Percentiles rank a stretch among this genome's conserved stretches.
These are phyloP conservation scores for Sebastolobus alascanus DNA, from an alignment of 2,797 vertebrate genomes.

Conservation along the genomic window DNA sequence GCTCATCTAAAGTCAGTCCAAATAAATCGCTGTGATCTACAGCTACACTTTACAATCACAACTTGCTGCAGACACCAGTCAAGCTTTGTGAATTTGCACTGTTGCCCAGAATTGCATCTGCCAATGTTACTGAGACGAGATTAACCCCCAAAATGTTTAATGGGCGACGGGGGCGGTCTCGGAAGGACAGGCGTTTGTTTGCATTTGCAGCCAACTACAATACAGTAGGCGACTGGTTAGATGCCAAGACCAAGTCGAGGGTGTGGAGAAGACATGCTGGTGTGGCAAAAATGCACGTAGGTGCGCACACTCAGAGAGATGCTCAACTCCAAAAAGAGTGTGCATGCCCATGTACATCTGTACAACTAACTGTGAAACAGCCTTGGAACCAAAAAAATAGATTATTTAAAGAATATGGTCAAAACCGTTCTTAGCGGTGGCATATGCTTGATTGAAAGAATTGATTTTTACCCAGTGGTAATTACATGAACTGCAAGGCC, in stretches of 20 bases:
- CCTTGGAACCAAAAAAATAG: neutral
- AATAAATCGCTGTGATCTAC: neutral
- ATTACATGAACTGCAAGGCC: neutral
- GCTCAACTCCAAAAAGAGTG: neutral
- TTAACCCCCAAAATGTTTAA: neutral
- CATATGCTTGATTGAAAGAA: neutral
- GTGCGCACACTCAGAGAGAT: neutral
- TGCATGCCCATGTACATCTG: neutral
- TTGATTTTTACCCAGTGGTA: neutral
- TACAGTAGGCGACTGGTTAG: neutral
- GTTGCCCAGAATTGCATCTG: neutral
- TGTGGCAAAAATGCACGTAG: neutral
- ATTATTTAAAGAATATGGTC: too few relatives aligned
- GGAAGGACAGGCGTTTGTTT: neutral
- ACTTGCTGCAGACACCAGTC: neutral
- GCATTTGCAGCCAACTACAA: slow-evolving; percentile 18
- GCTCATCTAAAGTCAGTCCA: neutral
- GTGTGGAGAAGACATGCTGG: neutral
- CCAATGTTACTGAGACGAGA: neutral
- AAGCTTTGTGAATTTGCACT: neutral
- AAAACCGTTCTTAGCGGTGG: neutral
- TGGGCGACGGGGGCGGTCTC: neutral
- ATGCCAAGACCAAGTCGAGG: neutral
- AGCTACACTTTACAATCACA: neutral
- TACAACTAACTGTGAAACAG: neutral